Base-by-base conservation (phyloP, 2,113 vertebrate species). In the Pogona vitticeps region DNA sequence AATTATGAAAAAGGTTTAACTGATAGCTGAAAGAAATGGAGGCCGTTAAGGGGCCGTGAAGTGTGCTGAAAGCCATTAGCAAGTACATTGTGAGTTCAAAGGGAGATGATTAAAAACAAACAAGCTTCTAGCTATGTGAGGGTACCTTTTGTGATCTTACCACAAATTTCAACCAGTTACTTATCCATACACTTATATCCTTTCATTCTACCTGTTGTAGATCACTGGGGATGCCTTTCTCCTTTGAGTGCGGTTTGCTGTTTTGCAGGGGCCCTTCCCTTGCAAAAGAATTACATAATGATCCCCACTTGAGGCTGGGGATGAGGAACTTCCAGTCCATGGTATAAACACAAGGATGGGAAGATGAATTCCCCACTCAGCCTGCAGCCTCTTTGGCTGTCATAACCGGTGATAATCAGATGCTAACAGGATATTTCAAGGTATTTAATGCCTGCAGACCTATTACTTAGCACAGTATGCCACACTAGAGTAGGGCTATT, bases 81-180 rank as follows among this genome's bases (percentile, higher is more conserved):
- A n/a, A 59, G 36, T 20, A 40, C 36, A 14, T 42, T 14, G 9
- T 0, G 18, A 67, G 31, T 89, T 91, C 36, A 91, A 76, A 90
- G 76, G 31, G 8, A 78, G 79, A 38, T 72, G 0, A 61, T 1
- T 58, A 17, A n/a, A 80, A 77, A 83, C 65, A 1, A 46, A 9
- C 46, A 89, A 91, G 84, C 85, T 80, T 1, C 36, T 90, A 65
- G 33, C n/a, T 8, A 72, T 75, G 42, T 73, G 36, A 88, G 68
- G 14, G 72, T 42, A 80, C 85, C 15, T 83, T 82, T 20, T 83
- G 31, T 36, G 75, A 31, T 68, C 31, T 75, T 1, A 31, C 23
- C 26, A 12, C 86, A 86, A 80, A 7, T 71, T 65, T n/a, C 21
- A 67, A 38, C 42, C 21, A 68, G 9, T 14, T 40, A 6, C 3